phyloP scores from a whole-genome alignment of 2,113 vertebrate genomes.

The Trichomycterus rosablanca region DNA sequence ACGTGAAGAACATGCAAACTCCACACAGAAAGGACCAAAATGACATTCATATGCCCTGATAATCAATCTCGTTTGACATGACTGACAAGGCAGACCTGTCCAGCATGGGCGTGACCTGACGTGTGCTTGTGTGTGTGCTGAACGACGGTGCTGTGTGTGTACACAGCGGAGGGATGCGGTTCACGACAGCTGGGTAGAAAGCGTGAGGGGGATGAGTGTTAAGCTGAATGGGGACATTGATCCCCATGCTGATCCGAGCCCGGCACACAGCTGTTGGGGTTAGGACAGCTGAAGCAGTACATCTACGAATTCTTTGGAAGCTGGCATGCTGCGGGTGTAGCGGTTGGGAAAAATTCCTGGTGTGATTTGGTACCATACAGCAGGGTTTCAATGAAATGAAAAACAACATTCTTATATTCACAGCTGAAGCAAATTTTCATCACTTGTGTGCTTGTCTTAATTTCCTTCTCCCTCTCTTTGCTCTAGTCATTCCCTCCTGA shows the following conservation, averaged over 20 bases:
- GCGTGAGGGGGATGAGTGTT: background rate
- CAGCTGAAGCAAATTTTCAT: too few relatives aligned
- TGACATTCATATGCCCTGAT: too few relatives aligned
- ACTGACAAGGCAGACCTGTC: conserved; percentile 56
- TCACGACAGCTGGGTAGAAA: conserved; percentile 37
- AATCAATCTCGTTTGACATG: conserved; percentile 18
- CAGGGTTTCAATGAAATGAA: too few relatives aligned
- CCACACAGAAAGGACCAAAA: too few relatives aligned
- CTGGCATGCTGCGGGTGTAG: background rate
- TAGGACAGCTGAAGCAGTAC: conserved; percentile 38
- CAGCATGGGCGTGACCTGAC: conserved; percentile 40
- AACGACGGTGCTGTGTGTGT: conserved; percentile 21
- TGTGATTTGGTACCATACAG: background rate
- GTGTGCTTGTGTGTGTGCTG: conserved; percentile 46
- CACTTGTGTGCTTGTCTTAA: too few relatives aligned
- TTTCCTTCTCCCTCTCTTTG: too few relatives aligned
- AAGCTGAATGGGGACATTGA: conserved; percentile 37
- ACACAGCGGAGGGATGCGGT: background rate
- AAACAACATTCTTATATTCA: too few relatives aligned
- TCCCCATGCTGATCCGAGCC: conserved; percentile 20
- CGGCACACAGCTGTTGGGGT: conserved; percentile 30
- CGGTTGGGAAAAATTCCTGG: background rate
- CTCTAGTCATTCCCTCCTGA: too few relatives aligned
- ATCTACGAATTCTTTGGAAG: conserved; percentile 24
- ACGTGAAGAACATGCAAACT: too few relatives aligned